phyloP scores from a whole-genome alignment of 64 coral and sea anemone species.

The Anthopleura sola region DNA sequence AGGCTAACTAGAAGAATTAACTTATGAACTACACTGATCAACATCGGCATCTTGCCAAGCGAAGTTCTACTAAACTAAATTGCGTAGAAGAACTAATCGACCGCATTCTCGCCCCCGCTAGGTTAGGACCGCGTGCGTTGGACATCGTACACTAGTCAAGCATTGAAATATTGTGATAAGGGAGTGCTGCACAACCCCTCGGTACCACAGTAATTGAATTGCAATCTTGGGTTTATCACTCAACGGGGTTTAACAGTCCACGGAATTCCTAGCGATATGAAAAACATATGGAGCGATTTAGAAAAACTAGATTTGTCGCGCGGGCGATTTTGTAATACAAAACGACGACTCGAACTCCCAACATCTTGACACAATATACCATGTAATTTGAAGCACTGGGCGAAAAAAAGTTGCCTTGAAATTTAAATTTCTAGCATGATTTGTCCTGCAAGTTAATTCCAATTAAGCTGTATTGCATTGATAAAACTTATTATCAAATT shows the following conservation, averaged over 20 bases:
- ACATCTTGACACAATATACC: not conserved
- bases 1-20: not conserved
- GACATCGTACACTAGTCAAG: not conserved
- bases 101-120: not conserved
- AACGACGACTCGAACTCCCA: not conserved
- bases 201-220: not conserved
- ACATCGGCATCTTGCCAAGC: not conserved
- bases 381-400: not conserved
- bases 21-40: not conserved
- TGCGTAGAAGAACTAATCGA: not conserved
- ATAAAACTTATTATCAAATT: not conserved
- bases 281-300: not conserved
- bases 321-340: not conserved
- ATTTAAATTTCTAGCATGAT: not conserved
- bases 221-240: not conserved
- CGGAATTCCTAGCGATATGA: not conserved
- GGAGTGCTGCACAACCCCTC: not conserved
- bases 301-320: not conserved
- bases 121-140: not conserved
- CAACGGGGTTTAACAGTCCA: conserved; percentile 1
- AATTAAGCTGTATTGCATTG: not conserved
- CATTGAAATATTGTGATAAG: not conserved
- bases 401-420: not conserved
- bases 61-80: not conserved
- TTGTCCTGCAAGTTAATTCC: not conserved